phyloP scores from a whole-genome alignment of 2,888 invertebrate species.

The Melinopterus prodromus region DNA sequence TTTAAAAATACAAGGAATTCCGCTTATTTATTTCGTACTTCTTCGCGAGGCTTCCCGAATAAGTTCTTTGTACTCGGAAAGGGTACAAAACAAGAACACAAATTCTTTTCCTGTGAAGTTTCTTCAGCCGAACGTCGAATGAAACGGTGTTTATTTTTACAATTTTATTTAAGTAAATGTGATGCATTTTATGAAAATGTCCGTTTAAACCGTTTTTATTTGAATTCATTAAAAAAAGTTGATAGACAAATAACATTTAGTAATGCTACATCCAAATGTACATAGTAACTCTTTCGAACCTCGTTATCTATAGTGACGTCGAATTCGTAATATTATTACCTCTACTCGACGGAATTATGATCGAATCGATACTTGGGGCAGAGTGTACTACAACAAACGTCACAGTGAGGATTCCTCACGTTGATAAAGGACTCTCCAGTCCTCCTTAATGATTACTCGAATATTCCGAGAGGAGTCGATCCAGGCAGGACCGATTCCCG shows the following conservation, averaged over 20 bases:
- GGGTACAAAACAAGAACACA: background rate
- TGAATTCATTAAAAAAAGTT: background rate
- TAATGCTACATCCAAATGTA: too few relatives aligned
- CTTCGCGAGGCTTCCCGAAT: background rate
- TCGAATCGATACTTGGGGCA: background rate
- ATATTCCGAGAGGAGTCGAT: slow-evolving; percentile 17
- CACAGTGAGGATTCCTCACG: slow-evolving; percentile 18
- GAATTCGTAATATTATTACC: background rate
- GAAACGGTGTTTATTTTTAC: too few relatives aligned
- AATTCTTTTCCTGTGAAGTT: background rate
- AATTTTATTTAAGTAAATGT: too few relatives aligned
- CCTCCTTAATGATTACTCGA: slow-evolving; percentile 24
- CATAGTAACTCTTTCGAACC: too few relatives aligned
- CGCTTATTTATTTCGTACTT: slow-evolving; percentile 13
- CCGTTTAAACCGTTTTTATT: background rate
- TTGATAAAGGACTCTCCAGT: slow-evolving; percentile 22
- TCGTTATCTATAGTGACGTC: too few relatives aligned
- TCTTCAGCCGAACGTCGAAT: background rate
- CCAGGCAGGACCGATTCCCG: background rate
- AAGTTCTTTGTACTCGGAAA: background rate
- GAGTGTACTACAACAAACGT: slow-evolving; percentile 23
- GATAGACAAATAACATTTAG: background rate
- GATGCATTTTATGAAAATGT: background rate
- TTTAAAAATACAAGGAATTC: slow-evolving; percentile 21
- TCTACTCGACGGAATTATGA: slow-evolving; percentile 5